Conservation (phyloP, 1,140 invertebrate species). For the Spodoptera frugiperda region DNA sequence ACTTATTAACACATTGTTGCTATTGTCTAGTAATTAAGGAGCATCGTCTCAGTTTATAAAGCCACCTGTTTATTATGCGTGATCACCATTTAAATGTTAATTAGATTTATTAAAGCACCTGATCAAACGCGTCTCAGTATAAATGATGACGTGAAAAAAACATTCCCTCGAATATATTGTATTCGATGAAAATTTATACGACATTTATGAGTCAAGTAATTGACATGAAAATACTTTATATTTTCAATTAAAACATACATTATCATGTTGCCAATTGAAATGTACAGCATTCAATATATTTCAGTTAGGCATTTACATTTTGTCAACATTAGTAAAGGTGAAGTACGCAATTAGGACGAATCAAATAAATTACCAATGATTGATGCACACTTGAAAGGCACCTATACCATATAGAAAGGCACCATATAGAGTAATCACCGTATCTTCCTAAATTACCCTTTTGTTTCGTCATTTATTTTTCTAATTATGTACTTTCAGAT, state of each 20-base stretch:
- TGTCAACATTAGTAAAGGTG: constrained; percentile 42
- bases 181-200: constrained; percentile 51
- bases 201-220: constrained; percentile 52
- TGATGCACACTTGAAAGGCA: constrained; percentile 18
- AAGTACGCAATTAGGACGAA: constrained; percentile 29
- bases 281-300: constrained; percentile 21
- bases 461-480: constrained; percentile 11
- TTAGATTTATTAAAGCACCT: constrained; percentile 81
- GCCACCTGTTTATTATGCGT: constrained; percentile 83
- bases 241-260: constrained; percentile 32
- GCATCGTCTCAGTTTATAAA: constrained; percentile 74
- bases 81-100: constrained; percentile 85
- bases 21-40: constrained; percentile 81
- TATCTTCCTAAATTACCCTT: constrained; percentile 32
- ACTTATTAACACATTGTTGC: constrained; percentile 70
- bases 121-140: constrained; percentile 68
- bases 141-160: constrained; percentile 59
- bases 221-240: constrained; percentile 50
- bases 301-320: constrained; percentile 22
- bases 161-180: constrained; percentile 47
- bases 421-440: constrained; percentile 8
- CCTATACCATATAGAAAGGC: no score
- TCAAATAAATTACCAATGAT: constrained; percentile 3
- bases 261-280: constrained; percentile 34
- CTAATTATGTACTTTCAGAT: constrained; percentile 30